phyloP scores from a whole-genome alignment of 2,888 invertebrate species.

The Syrista parreyssii region DNA sequence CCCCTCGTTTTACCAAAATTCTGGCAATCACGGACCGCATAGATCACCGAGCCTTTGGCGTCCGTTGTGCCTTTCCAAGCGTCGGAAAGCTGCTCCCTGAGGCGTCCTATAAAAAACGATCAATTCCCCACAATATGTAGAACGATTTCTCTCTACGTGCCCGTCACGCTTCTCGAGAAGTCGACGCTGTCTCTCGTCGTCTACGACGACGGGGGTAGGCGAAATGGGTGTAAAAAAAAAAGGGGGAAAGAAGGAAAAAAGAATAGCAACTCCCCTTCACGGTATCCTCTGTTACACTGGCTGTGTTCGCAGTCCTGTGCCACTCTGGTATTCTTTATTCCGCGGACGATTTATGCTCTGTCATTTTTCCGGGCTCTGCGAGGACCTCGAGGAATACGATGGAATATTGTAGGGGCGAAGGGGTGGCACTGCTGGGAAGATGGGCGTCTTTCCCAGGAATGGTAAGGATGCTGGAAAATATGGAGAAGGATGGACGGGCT shows the following conservation, averaged over 20 bases:
- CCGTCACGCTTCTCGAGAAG: conserved; percentile 18
- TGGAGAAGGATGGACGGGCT: not conserved
- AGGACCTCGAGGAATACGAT: conserved; percentile 17
- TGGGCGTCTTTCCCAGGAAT: not conserved
- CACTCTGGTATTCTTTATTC: conserved; percentile 46
- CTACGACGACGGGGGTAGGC: conserved; percentile 11
- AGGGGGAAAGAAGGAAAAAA: conserved; percentile 5
- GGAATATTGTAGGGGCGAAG: conserved; percentile 12
- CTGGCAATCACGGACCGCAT: conserved; percentile 38
- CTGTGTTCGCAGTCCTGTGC: conserved; percentile 8
- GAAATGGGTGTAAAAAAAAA: conserved; percentile 34
- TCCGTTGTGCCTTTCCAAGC: not conserved
- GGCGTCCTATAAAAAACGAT: conserved; percentile 34
- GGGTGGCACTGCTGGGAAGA: conserved; percentile 2
- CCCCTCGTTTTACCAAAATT: conserved; percentile 33
- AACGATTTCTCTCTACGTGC: conserved; percentile 54
- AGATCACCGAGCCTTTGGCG: conserved; percentile 30
- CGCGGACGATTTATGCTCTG: conserved; percentile 52
- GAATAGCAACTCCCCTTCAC: conserved; percentile 23
- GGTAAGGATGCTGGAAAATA: conserved; percentile 5
- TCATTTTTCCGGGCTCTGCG: conserved; percentile 48
- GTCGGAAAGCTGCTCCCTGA: not conserved
- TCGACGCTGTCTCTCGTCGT: conserved; percentile 1
- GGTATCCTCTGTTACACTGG: not conserved
- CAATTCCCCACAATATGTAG: conserved; percentile 56